Percentiles rank a stretch among this genome's conserved stretches.
Evolutionary conservation across 2,113 vertebrate species (phyloP).

Genomic region (Eupsittula cactorum): DNA sequence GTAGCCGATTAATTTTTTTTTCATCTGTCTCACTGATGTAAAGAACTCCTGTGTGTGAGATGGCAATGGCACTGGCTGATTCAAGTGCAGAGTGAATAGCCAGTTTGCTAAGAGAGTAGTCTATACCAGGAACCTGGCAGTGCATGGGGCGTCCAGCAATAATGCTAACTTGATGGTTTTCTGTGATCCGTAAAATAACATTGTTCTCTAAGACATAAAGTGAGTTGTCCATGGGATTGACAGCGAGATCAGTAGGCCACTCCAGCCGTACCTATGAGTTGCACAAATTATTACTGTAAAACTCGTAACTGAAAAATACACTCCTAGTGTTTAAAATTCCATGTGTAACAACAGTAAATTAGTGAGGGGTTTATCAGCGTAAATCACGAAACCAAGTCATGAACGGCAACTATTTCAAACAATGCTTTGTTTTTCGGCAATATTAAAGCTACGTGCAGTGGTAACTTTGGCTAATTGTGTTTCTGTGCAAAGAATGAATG

Average conservation of each 20-base stretch:
- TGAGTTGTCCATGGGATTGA: constrained; percentile 99
- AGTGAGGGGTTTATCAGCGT: constrained; percentile 56
- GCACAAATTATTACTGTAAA: constrained; percentile 62
- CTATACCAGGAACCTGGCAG: constrained; percentile 97
- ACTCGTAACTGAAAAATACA: constrained; percentile 53
- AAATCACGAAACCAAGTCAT: constrained; percentile 52
- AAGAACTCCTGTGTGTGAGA: constrained; percentile 94
- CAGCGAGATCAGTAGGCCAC: constrained; percentile 97
- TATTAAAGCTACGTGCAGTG: constrained; percentile 52
- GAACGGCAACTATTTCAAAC: constrained; percentile 58
- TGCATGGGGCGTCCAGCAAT: constrained; percentile 98
- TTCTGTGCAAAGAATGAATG: constrained; percentile 48
- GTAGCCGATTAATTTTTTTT: constrained; percentile 97
- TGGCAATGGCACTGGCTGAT: constrained; percentile 94
- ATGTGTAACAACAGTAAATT: constrained; percentile 64
- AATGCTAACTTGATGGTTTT: constrained; percentile 99
- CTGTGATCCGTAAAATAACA: constrained; percentile 96
- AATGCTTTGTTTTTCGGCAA: neutral
- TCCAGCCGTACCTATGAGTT: constrained; percentile 92
- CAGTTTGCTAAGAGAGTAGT: constrained; percentile 99
- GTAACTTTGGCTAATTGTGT: constrained; percentile 55
- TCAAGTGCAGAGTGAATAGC: constrained; percentile 97
- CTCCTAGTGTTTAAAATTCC: constrained; percentile 66
- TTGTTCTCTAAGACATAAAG: constrained; percentile 98
- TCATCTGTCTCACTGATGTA: constrained; percentile 98